Base-by-base conservation (phyloP, 2,113 vertebrate genomes). In the Neoarius graeffei region DNA sequence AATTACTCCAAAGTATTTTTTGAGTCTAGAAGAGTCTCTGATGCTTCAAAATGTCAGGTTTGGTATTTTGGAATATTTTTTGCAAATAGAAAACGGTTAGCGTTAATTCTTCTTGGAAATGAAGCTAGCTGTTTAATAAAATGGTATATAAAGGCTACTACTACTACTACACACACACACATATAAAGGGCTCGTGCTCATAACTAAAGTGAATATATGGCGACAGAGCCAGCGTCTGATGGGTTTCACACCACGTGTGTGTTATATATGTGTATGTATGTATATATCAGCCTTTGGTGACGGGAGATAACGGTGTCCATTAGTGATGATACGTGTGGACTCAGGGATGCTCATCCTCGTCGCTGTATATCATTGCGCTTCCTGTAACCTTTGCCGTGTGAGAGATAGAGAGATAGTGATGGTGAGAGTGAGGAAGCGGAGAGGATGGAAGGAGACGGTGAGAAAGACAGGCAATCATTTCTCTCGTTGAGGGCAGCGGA, bases 401-500 rank as follows among this genome's bases (percentile, higher is more conserved):
- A 83, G 86, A 83, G 81, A 85, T 84, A 85, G 85, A 81, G 87
- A 85, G 88, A 86, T 87, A 67, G 59, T 13, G 73, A 86, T 87
- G 66, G 59, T 13, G 73, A 86, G 73, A 88, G 85, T 62, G 23
- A 81, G 67, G 67, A 35, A 88, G 86, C 35, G 83, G 85, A 84
- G 83, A 87, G 83, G 91, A 90, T 87, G 88, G 87, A 88, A 86
- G 82, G 14, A 83, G 89, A 90, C 74, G 67, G 87, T 86, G 86
- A 90, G 89, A 87, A 66, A 93, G 92, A 93, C 92, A 95, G 92
- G 80, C 96, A 93, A 95, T 97, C 96, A 96, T 95, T 97, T 96
- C 97, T 96, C 96, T 96, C 95, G 96, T 93, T 91, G 95, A 93
- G 96, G 94, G 95, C 96, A 92, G 94, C 94, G 94, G 94, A 96